These are phyloP conservation scores for Phyto melanocephala DNA, from an alignment of 2,888 invertebrate species.

Conservation along the genomic window DNA sequence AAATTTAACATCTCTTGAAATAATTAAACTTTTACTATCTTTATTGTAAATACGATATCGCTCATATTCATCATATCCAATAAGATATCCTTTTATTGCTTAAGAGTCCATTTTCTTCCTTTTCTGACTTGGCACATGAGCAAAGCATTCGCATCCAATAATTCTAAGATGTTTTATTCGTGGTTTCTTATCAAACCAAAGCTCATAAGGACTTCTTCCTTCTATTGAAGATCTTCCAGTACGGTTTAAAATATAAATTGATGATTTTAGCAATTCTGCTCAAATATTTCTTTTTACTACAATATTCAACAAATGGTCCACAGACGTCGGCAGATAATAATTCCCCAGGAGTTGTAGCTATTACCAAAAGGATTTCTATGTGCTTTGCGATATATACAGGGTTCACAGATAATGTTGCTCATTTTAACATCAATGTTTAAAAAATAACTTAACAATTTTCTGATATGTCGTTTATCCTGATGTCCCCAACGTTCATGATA, in stretches of 20 bases:
- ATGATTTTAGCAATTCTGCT: constrained; percentile 29
- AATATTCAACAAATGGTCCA: constrained; percentile 26
- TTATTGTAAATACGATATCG: constrained; percentile 3
- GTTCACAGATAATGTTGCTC: background rate
- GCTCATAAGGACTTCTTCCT: constrained; percentile 42
- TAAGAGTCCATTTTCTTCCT: constrained; percentile 52
- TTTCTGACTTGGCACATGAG: constrained; percentile 50
- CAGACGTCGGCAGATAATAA: constrained; percentile 30
- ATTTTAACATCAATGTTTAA: background rate
- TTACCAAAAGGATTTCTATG: constrained; percentile 30
- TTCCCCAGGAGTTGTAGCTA: constrained; percentile 25
- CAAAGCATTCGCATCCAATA: constrained; percentile 43
- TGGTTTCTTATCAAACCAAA: too few relatives aligned
- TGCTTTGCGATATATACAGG: background rate
- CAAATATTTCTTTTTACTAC: constrained; percentile 7
- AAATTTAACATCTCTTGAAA: constrained; percentile 19
- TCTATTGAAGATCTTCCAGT: constrained; percentile 43
- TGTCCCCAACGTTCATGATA: background rate
- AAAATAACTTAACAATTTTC: background rate
- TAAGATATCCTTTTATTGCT: constrained; percentile 45
- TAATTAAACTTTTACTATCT: background rate
- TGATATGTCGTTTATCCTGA: background rate
- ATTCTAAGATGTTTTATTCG: constrained; percentile 50
- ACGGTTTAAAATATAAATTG: constrained; percentile 20
- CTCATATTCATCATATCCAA: constrained; percentile 1